Base-by-base conservation (phyloP, 2,888 invertebrate species). In the Lithodes maja region DNA sequence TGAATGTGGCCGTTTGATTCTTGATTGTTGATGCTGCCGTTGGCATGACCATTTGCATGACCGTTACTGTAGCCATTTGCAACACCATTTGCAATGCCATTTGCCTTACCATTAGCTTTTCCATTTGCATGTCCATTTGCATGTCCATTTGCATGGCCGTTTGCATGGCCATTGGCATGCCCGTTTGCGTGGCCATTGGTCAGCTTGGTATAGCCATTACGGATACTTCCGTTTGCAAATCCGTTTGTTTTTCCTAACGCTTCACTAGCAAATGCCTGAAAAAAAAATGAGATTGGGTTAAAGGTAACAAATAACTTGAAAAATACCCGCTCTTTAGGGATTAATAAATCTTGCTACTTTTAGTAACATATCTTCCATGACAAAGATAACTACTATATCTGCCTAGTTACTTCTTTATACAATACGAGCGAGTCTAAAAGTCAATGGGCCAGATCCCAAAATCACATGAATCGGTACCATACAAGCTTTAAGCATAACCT, bases 41-140 rank as follows among this genome's bases (percentile, higher is more conserved):
- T 86, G 7, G 81, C 86, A 81, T 86, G 81, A 9, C 86, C 86
- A 74, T 86, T 86, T 50, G 87, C 87, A 83, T 82, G 68, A 53
- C 87, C 84, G 74, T 90, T 90, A 79, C 75, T 81, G 75, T 86
- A 80, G n/a, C 89, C 89, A 83, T 89, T 89, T 3, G 84, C 85
- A 53, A 83, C 52, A 3, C 89, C 89, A 83, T 85, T 85, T 12
- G 87, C 83, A 50, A 86, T 80, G 12, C 91, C 91, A 74, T 91
- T 91, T 2, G 85, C 80, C 54, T 88, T 77, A 17, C 91, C 91
- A 79, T 91, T 91, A 2, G 85, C 80, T 55, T 88, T 80, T 15
- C 91, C 91, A 79, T 91, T 91, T 2, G 86, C 88, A 71, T 88
- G 86, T 3, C 91, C 91, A 86, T 90, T 91, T n/a, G 86, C 84